Evolutionary conservation across 2,113 vertebrate species (phyloP), one percentile per base, ranked within the genome.

Genomic region (Malurus elegans): DNA sequence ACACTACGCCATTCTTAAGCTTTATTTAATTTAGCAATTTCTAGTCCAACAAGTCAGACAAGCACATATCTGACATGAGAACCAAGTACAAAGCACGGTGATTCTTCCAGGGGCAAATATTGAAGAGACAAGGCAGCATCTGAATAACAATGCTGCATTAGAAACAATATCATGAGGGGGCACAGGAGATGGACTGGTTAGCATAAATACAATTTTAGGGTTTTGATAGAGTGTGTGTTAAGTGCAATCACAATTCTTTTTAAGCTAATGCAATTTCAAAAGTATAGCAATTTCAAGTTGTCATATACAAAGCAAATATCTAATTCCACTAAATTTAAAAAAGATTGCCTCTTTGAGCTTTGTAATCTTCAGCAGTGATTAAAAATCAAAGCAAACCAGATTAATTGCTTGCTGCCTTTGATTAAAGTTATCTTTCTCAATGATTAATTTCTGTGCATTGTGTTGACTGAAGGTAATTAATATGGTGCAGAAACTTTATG

Each of bases 311-410:
- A 90, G 42, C 50, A 42, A 88, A 66, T 9, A 32, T 78, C 18
- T 47, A 76, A 44, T 78, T 75, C 24, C 15, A 76, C 14, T 40
- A 57, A 56, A 50, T 80, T 81, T 58, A 4, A 54, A 93, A 66
- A 36, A 48, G 8, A 78, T 12, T 47, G 34, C 18, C 10, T 70
- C 65, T 86, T 57, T 74, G 32, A 81, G 61, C 8, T 85, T 84
- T 61, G 45, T n/a, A 48, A 86, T 78, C 18, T 42, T 50, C 32
- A 50, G 38, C 4, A 64, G 10, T 57, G 64, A 87, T 45, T 85
- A 91, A 84, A 69, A 93, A 78, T 58, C 42, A 76, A 78, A 94
- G 78, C 26, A 93, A 94, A 92, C 74, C 0, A 80, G 90, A 93
- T 90, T 0, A 91, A 84, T 62, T 89, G 34, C 44, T 88, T 82